These are phyloP conservation scores for Merluccius polli DNA, from an alignment of 2,797 vertebrate genomes.

Conservation along the genomic window DNA sequence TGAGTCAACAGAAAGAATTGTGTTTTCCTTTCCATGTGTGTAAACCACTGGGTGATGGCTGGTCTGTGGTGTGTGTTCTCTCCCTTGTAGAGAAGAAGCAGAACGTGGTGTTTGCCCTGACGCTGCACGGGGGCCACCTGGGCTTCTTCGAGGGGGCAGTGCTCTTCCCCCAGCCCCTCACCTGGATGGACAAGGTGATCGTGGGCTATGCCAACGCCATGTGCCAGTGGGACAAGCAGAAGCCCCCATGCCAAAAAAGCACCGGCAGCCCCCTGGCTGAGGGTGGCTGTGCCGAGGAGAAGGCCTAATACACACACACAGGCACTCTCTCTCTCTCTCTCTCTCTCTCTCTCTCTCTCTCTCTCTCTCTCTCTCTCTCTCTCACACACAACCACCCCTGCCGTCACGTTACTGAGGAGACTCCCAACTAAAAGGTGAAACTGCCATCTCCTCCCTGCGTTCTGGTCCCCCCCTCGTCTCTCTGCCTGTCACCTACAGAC, in stretches of 20 bases:
- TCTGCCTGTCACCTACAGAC: not conserved
- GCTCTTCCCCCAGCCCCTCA: conserved; percentile 89
- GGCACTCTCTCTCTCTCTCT: too few relatives aligned
- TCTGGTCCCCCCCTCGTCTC: conserved; percentile 39
- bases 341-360: conserved; percentile 2
- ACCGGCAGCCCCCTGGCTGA: conserved; percentile 64
- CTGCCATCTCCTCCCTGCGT: conserved; percentile 35
- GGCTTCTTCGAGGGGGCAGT: conserved; percentile 97
- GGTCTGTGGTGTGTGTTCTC: conserved; percentile 52
- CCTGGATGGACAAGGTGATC: conserved; percentile 98
- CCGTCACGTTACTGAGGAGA: conserved; percentile 45
- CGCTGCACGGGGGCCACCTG: conserved; percentile 91
- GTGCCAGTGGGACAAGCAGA: conserved; percentile 92
- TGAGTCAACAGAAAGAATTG: not conserved
- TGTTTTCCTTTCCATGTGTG: not conserved
- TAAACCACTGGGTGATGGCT: too few relatives aligned
- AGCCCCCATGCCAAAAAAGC: conserved; percentile 85
- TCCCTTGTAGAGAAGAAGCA: conserved; percentile 63
- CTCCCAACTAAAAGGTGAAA: conserved; percentile 44
- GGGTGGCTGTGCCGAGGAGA: conserved; percentile 69
- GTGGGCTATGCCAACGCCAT: conserved; percentile 87
- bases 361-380: conserved; percentile 3
- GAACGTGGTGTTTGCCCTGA: conserved; percentile 88
- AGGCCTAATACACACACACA: conserved; percentile 49
- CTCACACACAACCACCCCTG: not conserved